phyloP scores from a whole-genome alignment of 1,140 invertebrate species.

The Drosophila fuyamai region DNA sequence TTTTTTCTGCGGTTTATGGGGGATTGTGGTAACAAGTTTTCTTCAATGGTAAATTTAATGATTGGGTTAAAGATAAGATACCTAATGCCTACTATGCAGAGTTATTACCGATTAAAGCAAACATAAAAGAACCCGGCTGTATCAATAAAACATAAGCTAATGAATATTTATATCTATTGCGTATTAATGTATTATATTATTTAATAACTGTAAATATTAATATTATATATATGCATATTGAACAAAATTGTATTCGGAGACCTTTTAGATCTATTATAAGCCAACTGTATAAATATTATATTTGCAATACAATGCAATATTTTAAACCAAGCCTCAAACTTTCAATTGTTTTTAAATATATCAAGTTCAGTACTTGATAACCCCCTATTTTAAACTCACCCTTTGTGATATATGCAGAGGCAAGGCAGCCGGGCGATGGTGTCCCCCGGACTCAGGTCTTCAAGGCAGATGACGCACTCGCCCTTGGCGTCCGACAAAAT shows the following conservation, averaged over 20 bases:
- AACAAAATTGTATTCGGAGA: too few relatives aligned
- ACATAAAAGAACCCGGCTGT: not conserved
- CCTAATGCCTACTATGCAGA: not conserved
- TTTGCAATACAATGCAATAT: too few relatives aligned
- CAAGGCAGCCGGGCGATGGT: constrained; percentile 99
- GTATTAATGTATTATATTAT: not conserved
- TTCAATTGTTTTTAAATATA: too few relatives aligned
- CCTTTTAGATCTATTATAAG: too few relatives aligned
- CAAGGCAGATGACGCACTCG: constrained; percentile 99
- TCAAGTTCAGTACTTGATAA: too few relatives aligned
- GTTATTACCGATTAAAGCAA: not conserved
- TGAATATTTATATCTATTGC: not conserved
- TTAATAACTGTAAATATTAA: not conserved
- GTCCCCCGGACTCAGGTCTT: constrained; percentile 97
- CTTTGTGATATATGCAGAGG: constrained; percentile 99
- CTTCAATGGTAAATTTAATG: not conserved
- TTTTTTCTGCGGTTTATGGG: not conserved
- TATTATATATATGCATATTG: too few relatives aligned
- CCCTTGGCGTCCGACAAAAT: constrained; percentile 97
- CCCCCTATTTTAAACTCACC: constrained; percentile 86
- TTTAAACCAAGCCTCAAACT: too few relatives aligned
- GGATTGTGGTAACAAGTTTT: not conserved
- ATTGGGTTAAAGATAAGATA: not conserved
- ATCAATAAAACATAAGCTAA: not conserved
- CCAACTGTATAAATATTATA: too few relatives aligned